Evolutionary conservation across 1,140 invertebrate species (phyloP), one percentile per base, ranked within the genome.

Genomic region (Brachionus rotundiformis): DNA sequence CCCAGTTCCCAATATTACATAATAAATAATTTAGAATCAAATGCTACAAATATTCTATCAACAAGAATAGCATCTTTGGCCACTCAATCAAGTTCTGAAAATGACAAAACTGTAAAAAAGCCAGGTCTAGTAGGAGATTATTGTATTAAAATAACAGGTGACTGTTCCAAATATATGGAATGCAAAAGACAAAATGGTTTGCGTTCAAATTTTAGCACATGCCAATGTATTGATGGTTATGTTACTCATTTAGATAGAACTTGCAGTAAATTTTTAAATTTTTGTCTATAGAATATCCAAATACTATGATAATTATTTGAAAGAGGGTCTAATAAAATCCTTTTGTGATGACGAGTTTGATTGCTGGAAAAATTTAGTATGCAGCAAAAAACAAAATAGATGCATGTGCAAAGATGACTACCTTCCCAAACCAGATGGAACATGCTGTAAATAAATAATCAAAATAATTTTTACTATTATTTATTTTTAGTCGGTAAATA

Each of bases 101-200:
- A 23, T 19, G 23, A 3, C 25, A 44, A 16, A 31, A 73, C 39
- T 27, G 16, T 19, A 8, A 73, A 73, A 73, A 73, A 44, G 10
- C 5, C 19, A 31, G 68, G 68, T 44, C 16, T 73, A 3, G 68
- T 73, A 10, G 68, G 68, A 10, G 68, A 73, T 44, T 16, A 4
- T 25, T 73, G 68, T 44, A 3, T 73, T 25, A 73, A 44, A 73
- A 39, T 73, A 23, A 10, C 44, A 25, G 68, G 68, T 8, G 68
- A 73, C 41, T 73, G 68, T 13, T 44, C 39, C 1, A 44, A 73
- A 13, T 44, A 73, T 44, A 73, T 73, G 68, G 68, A 73, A 73
- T 73, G 68, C 36, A 73, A 47, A 41, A 73, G 27, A 44, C 33
- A 73, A n/a, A 33, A 44, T n/a, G 27, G 11, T 13, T 44, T 73